Percentiles rank a stretch among this genome's conserved stretches.
Conservation (phyloP, 2,888 invertebrate genomes). For the Cryptosula pallasiana region DNA sequence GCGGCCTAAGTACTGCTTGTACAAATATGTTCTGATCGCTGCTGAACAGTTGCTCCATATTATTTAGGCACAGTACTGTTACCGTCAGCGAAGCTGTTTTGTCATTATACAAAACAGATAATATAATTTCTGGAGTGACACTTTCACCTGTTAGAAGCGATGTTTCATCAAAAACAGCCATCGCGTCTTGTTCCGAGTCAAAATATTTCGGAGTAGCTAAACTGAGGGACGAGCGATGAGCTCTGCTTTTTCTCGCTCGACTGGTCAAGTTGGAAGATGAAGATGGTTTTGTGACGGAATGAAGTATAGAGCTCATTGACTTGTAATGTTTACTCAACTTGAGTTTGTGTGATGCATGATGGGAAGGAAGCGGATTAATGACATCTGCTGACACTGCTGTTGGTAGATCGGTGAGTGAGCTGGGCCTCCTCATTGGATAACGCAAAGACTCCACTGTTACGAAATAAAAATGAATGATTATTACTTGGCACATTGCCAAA, state of each 20-base stretch:
- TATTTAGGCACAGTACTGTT: not conserved
- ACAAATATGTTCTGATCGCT: not conserved
- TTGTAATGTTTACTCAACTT: not conserved
- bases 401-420: no score
- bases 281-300: not conserved
- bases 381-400: no score
- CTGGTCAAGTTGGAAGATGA: not conserved
- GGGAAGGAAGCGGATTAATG: no score
- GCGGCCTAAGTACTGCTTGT: not conserved
- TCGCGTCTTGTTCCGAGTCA: not conserved
- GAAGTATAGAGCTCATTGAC: not conserved
- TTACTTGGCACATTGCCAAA: no score
- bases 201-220: not conserved
- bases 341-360: no score
- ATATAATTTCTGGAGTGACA: not conserved
- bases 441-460: no score
- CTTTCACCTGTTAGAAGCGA: not conserved
- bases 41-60: not conserved
- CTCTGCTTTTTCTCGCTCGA: not conserved
- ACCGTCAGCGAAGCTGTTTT: conserved; percentile 8
- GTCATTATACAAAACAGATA: conserved; percentile 13
- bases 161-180: not conserved
- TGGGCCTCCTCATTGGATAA: no score
- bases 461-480: no score
- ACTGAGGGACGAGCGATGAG: not conserved